These are phyloP conservation scores for Edolisoma coerulescens DNA, from an alignment of 2,113 vertebrate species.

Conservation along the genomic window DNA sequence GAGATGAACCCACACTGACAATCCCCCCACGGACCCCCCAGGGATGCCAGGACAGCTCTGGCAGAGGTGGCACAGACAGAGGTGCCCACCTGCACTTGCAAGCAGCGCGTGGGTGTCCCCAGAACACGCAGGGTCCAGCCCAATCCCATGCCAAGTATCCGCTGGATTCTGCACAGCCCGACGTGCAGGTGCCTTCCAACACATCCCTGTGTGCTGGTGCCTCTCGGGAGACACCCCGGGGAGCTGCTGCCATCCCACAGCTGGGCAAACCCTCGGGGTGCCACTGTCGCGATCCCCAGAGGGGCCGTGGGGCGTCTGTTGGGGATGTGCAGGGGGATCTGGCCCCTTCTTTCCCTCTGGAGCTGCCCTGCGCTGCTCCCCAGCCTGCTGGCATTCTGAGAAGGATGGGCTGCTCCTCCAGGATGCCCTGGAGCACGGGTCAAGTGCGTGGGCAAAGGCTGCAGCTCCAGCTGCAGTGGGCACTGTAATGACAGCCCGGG, in stretches of 20 bases:
- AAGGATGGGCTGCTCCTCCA: fast-evolving
- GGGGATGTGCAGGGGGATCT: fast-evolving
- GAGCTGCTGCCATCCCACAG: background rate
- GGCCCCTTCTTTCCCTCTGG: background rate
- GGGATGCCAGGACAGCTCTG: background rate
- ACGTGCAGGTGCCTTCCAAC: background rate
- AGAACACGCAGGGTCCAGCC: fast-evolving
- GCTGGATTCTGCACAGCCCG: background rate
- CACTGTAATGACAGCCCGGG: background rate
- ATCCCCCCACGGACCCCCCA: fast-evolving
- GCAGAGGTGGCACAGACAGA: background rate
- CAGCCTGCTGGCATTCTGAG: background rate
- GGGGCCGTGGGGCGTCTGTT: background rate
- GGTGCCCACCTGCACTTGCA: background rate
- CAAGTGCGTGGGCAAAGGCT: background rate
- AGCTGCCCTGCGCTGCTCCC: background rate
- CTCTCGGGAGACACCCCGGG: background rate
- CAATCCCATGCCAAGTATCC: fast-evolving
- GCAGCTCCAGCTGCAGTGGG: background rate
- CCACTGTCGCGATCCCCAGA: background rate
- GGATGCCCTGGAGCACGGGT: background rate
- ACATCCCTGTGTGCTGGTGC: fast-evolving
- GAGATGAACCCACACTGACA: background rate
- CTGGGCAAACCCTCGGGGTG: background rate
- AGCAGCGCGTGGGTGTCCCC: background rate